Base-by-base conservation (phyloP, 2,888 invertebrate genomes). In the Drosophila parthenogenetica region DNA sequence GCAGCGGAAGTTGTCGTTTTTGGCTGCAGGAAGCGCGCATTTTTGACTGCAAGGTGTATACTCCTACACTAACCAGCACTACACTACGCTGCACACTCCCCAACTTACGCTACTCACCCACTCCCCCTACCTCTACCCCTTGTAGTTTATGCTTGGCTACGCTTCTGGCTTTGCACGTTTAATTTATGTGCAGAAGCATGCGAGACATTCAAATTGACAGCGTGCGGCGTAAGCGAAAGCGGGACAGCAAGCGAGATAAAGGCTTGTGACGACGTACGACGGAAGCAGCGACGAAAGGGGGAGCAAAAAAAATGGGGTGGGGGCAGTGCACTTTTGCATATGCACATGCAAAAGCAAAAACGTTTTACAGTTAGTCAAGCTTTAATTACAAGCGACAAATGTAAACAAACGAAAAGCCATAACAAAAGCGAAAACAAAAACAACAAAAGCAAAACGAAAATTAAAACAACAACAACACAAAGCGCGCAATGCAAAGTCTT, bases 1-100 rank as follows among this genome's bases (percentile, higher is more conserved):
- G 63, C 69, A 73, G 60, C 83, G 83, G 83, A 84, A 88, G 83
- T 84, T 84, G 87, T 84, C 83, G 84, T 80, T 84, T 74, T 88
- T 74, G 45, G 83, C 61, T 60, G 63, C 83, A 88, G 83, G 83
- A 88, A 86, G 67, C 77, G 53, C 69, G 59, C 65, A 71, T 76
- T 77, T 29, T 79, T 68, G 76, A 64, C 74, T 73, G 67, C 62
- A 29, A 74, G 62, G 29, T 29, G 29, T 29, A 8, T 29, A 29
- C 29, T 8, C 29, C 29, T 8, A 7, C 29, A 29, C 29, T 29
- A 8, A 29, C 29, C 29, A 8, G 8, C 29, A 29, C 8, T 8
- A 8, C 7, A 29, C 19, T 22, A 11, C 32, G 2, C 7, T 13
- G 3, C n/a, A 14, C 19, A 10, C 1, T 8, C 5, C 13, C 22